Base-by-base conservation (phyloP, 1,140 invertebrate species). In the Aleiodes sp. region DNA sequence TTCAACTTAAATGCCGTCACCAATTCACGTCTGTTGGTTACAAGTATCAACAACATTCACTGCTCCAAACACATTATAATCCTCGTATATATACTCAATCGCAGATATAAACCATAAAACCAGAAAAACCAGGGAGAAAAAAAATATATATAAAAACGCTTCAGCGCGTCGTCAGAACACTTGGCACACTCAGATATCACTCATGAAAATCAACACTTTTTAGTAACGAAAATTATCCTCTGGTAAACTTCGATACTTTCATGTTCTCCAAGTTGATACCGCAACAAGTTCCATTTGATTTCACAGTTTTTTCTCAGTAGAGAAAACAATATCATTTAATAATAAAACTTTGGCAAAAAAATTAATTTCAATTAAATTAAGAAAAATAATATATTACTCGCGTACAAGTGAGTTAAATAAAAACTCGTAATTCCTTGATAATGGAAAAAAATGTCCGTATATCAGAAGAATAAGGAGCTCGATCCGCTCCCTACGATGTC, bases 401-500 rank as follows among this genome's bases (percentile, higher is more conserved):
- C 39, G 39, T 16, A 43, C 12, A n/a, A n/a, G 39, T 43, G 19
- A n/a, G 39, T 43, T 43, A 10, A 7, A 52, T 12, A 24, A 52
- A 52, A 9, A 24, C 26, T 4, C 31, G 10, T 6, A 52, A 52
- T 52, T 2, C 26, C 46, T 52, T 52, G 46, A 52, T 12, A 52
- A 52, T 52, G n/a, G n/a, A n/a, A n/a, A 52, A 52, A 52, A 52
- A 24, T 52, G 6, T 46, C 46, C 9, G 9, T 16, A n/a, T 43
- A 43, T 43, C 19, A 24, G 4, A 52, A 24, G 46, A 21, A 24
- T 2, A 59, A n/a, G 2, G 68, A 73, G 73, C 72, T 71, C 78
- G 77, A 78, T 77, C 74, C 76, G 71, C 79, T 76, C 73, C 69
- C 73, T 73, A 77, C 79, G 78, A 74, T 77, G 80, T 81, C 82